Evolutionary conservation across 2,797 vertebrate genomes (phyloP).

Genomic region (Danionella dracula): DNA sequence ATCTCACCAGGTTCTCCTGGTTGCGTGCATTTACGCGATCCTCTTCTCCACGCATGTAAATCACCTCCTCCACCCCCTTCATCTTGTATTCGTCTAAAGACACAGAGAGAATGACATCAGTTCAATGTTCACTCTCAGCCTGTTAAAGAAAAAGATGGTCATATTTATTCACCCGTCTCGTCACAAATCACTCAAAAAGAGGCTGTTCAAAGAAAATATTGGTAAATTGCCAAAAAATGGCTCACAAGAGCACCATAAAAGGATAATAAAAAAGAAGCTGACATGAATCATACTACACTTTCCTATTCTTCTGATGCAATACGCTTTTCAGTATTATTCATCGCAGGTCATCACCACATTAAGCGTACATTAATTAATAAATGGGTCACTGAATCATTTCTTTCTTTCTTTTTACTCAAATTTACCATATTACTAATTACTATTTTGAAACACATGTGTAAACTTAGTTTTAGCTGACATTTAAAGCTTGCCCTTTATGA

Average conservation of each 20-base stretch:
- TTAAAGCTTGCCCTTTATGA: no score
- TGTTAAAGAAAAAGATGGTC: background rate
- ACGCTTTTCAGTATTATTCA: no score
- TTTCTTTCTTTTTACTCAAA: no score
- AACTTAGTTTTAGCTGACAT: no score
- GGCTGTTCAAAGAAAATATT: background rate
- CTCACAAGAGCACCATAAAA: background rate
- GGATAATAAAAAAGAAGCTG: background rate
- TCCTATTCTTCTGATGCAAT: background rate
- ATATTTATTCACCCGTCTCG: no score
- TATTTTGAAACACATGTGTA: no score
- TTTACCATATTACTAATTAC: no score
- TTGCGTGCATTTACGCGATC: conserved; percentile 91
- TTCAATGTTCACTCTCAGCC: background rate
- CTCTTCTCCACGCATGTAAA: conserved; percentile 98
- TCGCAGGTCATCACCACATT: no score
- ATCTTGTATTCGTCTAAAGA: conserved; percentile 93
- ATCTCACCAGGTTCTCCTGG: conserved; percentile 97
- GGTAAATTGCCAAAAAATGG: background rate
- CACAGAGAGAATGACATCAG: background rate
- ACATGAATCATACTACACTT: background rate
- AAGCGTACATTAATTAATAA: no score
- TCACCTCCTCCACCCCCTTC: conserved; percentile 98
- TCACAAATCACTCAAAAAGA: no score
- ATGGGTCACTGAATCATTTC: no score